A percentile compares a stretch with the other conserved stretches of the same genome.
Conservation (phyloP, 2,888 invertebrate genomes). For the Steinernema hermaphroditum region DNA sequence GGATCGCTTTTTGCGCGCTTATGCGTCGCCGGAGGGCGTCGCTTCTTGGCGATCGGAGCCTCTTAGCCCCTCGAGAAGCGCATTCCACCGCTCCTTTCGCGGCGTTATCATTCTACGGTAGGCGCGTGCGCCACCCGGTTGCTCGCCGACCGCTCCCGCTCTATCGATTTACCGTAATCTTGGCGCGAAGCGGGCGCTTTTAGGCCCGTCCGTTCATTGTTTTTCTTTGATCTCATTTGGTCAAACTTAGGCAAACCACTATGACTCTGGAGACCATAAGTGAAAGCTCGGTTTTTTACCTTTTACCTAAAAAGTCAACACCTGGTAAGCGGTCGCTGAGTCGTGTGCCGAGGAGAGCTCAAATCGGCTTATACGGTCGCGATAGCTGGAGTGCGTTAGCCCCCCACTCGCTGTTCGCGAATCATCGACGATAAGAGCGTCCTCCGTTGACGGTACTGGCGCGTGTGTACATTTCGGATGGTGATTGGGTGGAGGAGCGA, state of each 20-base stretch:
- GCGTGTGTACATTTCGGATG: background rate
- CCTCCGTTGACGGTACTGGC: background rate
- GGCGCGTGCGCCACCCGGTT: slow-evolving; percentile 15
- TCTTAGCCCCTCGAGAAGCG: background rate
- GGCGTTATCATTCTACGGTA: slow-evolving; percentile 16
- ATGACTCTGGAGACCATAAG: background rate
- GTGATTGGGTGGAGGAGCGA: background rate
- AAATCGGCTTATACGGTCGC: slow-evolving; percentile 26
- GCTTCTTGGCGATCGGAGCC: background rate
- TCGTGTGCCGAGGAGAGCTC: slow-evolving; percentile 16
- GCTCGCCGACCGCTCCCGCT: background rate
- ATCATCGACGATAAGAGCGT: slow-evolving; percentile 9
- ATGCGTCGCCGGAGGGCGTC: background rate
- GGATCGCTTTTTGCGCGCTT: background rate
- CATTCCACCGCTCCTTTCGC: background rate
- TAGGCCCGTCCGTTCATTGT: background rate
- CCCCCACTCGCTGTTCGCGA: background rate
- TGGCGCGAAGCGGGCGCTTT: background rate
- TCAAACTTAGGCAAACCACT: background rate
- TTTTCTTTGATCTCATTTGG: background rate
- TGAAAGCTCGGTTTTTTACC: background rate
- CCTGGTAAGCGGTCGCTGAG: background rate
- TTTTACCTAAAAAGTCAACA: background rate
- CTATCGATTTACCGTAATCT: background rate
- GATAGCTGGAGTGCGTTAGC: background rate